A percentile compares a stretch with the other conserved stretches of the same genome.
These are phyloP conservation scores for Smithornis capensis DNA, from an alignment of 2,113 vertebrate species.

Conservation along the genomic window DNA sequence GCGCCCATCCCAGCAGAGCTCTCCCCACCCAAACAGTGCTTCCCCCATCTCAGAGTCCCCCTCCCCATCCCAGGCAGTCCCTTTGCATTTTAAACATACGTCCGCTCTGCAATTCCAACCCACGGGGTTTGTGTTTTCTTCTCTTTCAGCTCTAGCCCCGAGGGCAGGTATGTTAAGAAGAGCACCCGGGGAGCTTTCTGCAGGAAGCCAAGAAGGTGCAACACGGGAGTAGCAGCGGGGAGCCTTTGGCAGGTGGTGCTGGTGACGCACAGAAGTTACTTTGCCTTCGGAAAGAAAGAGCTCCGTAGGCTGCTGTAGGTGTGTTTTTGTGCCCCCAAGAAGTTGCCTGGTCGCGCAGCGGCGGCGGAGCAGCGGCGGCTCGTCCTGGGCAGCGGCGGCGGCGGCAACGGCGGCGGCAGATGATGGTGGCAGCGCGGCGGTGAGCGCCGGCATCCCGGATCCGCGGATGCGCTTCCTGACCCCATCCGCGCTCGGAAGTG, in stretches of 20 bases:
- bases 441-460: not conserved
- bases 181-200: not conserved
- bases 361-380: constrained; percentile 50
- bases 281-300: not conserved
- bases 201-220: not conserved
- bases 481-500: constrained; percentile 5
- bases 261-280: constrained; percentile 21
- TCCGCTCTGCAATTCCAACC: not conserved
- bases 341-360: constrained; percentile 42
- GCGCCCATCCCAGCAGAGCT: not conserved
- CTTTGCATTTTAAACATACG: not conserved
- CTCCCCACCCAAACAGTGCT: not conserved
- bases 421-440: constrained; percentile 68
- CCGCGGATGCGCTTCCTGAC: constrained; percentile 22
- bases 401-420: constrained; percentile 56
- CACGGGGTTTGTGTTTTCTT: not conserved
- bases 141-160: not conserved
- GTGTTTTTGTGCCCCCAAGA: not conserved
- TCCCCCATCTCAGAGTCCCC: too few species aligned
- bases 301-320: not conserved
- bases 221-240: not conserved
- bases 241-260: constrained; percentile 25
- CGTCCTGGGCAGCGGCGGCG: constrained; percentile 42
- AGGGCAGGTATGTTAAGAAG: not conserved
- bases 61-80: not conserved